Conservation (phyloP, 2,888 invertebrate species). For the Seira sanloemensis region DNA sequence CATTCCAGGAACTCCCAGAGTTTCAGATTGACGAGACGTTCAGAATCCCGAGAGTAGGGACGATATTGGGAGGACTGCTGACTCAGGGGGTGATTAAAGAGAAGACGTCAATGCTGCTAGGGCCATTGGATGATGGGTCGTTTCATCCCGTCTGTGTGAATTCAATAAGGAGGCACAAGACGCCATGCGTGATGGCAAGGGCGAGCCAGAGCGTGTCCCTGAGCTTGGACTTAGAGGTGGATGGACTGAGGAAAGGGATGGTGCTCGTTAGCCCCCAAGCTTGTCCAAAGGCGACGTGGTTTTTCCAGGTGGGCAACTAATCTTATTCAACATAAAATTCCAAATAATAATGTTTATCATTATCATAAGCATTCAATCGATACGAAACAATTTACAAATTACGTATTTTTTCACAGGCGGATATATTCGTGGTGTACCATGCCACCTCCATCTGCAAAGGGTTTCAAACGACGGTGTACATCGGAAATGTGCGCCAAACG, state of each 20-base stretch:
- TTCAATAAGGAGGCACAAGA: conserved; percentile 93
- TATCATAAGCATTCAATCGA: not conserved
- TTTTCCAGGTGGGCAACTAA: conserved; percentile 77
- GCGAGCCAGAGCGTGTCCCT: conserved; percentile 94
- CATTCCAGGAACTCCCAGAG: conserved; percentile 82
- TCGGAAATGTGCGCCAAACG: conserved; percentile 96
- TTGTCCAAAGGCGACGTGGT: conserved; percentile 77
- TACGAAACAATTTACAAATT: not conserved
- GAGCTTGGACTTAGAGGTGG: conserved; percentile 81
- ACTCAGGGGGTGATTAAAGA: conserved; percentile 91
- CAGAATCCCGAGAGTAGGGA: conserved; percentile 87
- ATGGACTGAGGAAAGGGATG: conserved; percentile 88
- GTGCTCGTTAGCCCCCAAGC: conserved; percentile 82
- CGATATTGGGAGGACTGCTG: conserved; percentile 90
- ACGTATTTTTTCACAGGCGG: conserved; percentile 81
- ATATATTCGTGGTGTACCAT: conserved; percentile 92
- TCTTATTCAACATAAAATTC: not conserved
- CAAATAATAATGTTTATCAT: not conserved
- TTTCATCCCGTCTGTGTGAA: conserved; percentile 87
- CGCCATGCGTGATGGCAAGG: conserved; percentile 90
- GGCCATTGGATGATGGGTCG: conserved; percentile 86
- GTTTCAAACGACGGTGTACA: conserved; percentile 94
- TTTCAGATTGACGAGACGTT: conserved; percentile 97
- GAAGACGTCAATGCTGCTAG: conserved; percentile 79
- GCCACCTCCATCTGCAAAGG: conserved; percentile 88